Conservation (phyloP, 2,888 invertebrate genomes). For the Palloptera scutellata region DNA sequence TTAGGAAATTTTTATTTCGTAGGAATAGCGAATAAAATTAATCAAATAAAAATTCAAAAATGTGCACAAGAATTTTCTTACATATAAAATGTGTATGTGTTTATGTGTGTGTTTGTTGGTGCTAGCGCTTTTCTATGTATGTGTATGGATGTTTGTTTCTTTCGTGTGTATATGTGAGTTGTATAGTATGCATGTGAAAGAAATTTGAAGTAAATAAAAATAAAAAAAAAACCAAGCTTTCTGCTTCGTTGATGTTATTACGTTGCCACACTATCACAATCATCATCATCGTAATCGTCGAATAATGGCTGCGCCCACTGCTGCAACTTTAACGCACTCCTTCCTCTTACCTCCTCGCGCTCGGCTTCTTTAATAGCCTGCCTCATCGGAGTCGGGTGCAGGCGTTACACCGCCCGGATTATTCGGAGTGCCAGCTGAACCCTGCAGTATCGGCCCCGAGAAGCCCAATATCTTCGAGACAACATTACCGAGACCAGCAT, state of each 20-base stretch:
- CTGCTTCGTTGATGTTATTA: no score
- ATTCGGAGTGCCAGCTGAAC: constrained; percentile 58
- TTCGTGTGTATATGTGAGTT: not conserved
- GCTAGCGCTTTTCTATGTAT: not conserved
- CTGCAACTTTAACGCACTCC: no score
- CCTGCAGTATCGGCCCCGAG: constrained; percentile 63
- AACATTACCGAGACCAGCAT: constrained; percentile 61
- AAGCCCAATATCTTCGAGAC: constrained; percentile 62
- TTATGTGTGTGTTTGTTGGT: constrained; percentile 1
- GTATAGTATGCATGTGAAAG: constrained; percentile 4
- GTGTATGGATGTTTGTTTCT: not conserved
- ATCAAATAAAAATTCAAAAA: constrained; percentile 26
- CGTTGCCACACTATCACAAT: constrained; percentile 2
- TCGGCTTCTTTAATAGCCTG: constrained; percentile 52
- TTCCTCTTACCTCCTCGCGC: no score
- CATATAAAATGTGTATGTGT: not conserved
- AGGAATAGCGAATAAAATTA: constrained; percentile 17
- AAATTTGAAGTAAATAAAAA: not conserved
- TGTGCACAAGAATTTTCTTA: not conserved
- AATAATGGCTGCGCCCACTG: not conserved
- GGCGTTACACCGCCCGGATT: constrained; percentile 52
- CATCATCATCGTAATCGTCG: not conserved
- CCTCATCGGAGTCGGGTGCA: constrained; percentile 61
- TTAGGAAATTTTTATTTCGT: constrained; percentile 11
- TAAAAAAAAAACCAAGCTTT: not conserved